Percentiles rank a stretch among this genome's conserved stretches.
Evolutionary conservation across 1,140 invertebrate genomes (phyloP).

Genomic region (Conopomorpha cramerella): DNA sequence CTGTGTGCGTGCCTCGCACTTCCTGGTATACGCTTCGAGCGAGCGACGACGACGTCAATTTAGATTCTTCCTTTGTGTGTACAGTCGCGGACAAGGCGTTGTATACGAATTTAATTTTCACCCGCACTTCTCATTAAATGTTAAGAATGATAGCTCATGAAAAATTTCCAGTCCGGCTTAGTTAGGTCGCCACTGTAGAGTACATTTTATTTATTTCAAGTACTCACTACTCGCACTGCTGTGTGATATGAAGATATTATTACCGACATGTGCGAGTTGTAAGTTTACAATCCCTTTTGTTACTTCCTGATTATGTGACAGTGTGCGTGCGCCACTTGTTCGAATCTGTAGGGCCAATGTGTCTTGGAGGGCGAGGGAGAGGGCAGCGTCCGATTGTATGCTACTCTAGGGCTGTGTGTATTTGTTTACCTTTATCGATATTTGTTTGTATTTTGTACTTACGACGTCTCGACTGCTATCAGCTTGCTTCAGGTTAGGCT

Average conservation of each 20-base stretch:
- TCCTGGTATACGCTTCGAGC: constrained; percentile 54
- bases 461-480: too few relatives aligned
- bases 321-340: constrained; percentile 58
- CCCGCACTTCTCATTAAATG: too few relatives aligned
- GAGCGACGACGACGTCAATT: constrained; percentile 24
- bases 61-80: constrained; percentile 49
- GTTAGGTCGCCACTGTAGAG: too few relatives aligned
- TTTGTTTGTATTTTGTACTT: background rate
- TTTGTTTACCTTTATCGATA: background rate
- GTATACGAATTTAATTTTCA: too few relatives aligned
- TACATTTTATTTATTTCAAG: constrained; percentile 49
- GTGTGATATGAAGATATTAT: constrained; percentile 43
- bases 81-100: too few relatives aligned
- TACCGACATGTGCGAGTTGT: constrained; percentile 38
- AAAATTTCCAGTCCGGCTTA: too few relatives aligned
- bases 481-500: constrained; percentile 34
- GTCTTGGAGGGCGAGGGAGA: constrained; percentile 53
- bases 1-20: constrained; percentile 46
- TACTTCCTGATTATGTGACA: constrained; percentile 48
- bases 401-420: background rate
- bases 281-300: constrained; percentile 55
- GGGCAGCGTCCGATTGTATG: constrained; percentile 37
- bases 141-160: too few relatives aligned
- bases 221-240: constrained; percentile 19
- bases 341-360: constrained; percentile 55